Conservation (phyloP, 2,113 vertebrate genomes). For the Motacilla alba region DNA sequence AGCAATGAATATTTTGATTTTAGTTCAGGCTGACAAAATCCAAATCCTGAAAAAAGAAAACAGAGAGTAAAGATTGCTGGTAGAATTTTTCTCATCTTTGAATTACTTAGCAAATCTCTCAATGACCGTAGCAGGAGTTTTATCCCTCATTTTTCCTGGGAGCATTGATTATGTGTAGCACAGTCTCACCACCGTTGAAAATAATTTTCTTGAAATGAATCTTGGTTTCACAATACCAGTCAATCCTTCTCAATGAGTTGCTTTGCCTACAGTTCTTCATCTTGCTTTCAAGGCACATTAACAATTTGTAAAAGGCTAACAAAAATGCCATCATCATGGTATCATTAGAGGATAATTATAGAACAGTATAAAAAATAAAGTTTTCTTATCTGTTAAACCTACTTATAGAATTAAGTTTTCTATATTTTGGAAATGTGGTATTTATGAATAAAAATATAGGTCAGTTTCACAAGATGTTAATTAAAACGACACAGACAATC, state of each 20-base stretch:
- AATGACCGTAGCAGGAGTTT: neutral
- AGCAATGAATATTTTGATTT: neutral
- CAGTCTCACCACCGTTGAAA: neutral
- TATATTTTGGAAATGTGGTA: neutral
- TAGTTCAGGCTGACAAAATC: neutral
- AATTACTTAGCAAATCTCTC: neutral
- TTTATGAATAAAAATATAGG: neutral
- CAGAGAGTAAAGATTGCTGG: neutral
- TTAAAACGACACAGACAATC: neutral
- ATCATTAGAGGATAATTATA: neutral
- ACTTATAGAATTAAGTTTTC: neutral
- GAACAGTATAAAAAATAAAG: neutral
- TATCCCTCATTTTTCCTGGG: neutral
- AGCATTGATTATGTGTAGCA: neutral
- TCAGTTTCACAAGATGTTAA: neutral
- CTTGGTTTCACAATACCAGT: neutral
- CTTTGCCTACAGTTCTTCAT: neutral
- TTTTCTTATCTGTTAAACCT: neutral
- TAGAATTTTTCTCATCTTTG: neutral
- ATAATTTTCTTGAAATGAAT: neutral
- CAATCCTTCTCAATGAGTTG: neutral
- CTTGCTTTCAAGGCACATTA: neutral
- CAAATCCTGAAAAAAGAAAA: neutral
- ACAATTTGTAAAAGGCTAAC: neutral
- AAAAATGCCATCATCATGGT: neutral